These are phyloP conservation scores for Rhagoletis pomonella DNA, from an alignment of 1,140 invertebrate species.

Conservation along the genomic window DNA sequence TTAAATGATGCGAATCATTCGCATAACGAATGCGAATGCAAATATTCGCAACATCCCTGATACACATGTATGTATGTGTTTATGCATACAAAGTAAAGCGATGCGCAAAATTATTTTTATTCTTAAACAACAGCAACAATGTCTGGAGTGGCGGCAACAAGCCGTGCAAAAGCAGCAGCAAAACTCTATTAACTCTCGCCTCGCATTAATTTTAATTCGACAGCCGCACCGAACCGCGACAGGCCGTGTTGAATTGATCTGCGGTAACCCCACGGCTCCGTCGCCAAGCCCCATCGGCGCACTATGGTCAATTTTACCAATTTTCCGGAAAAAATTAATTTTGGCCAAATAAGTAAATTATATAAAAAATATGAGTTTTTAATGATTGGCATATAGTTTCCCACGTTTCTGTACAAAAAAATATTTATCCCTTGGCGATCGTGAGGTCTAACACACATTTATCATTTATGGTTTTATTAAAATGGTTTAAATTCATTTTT, in stretches of 20 bases:
- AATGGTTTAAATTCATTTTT: too few species aligned
- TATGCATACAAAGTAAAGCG: slow-evolving; percentile 23
- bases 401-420: too few species aligned
- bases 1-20: too few species aligned
- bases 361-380: too few species aligned
- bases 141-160: not conserved
- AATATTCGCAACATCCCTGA: too few species aligned
- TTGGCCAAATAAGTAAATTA: too few species aligned
- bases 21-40: too few species aligned
- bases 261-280: not conserved
- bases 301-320: not conserved
- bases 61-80: not conserved
- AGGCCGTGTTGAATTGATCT: not conserved
- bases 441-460: too few species aligned
- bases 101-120: not conserved
- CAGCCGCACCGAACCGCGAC: slow-evolving; percentile 32
- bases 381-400: too few species aligned
- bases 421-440: too few species aligned
- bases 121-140: not conserved
- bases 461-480: too few species aligned
- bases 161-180: slow-evolving; percentile 5
- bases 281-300: not conserved
- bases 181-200: slow-evolving; percentile 57
- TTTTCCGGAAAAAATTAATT: too few species aligned
- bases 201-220: slow-evolving; percentile 58